Conservation (phyloP, 2,113 vertebrate species). For the Podiceps cristatus region DNA sequence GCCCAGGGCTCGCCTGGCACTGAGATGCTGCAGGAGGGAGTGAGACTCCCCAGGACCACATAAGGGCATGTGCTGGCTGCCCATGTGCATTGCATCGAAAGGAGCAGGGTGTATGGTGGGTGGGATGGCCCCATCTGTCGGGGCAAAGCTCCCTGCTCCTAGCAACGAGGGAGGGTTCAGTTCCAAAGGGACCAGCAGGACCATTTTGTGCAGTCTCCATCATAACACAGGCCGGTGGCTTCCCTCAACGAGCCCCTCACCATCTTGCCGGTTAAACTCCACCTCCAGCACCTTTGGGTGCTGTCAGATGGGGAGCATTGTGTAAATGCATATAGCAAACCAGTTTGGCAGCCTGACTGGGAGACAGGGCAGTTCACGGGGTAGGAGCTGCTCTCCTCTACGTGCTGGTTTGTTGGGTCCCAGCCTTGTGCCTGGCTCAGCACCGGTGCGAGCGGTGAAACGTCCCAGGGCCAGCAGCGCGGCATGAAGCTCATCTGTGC, state of each 20-base stretch:
- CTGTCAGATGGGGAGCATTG: neutral
- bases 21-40: neutral
- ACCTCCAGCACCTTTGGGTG: neutral
- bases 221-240: neutral
- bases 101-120: rapidly evolving
- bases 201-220: neutral
- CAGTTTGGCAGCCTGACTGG: neutral
- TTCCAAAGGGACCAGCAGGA: neutral
- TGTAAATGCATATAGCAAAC: rapidly evolving
- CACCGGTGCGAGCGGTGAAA: rapidly evolving
- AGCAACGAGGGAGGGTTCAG: neutral
- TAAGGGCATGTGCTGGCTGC: neutral
- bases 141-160: neutral
- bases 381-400: neutral
- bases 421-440: neutral
- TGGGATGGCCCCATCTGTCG: neutral
- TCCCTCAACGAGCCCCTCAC: rapidly evolving
- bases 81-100: rapidly evolving
- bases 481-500: neutral
- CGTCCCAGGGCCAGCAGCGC: neutral
- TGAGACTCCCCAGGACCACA: neutral
- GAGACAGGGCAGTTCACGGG: neutral
- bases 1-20: neutral
- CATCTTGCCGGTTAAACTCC: rapidly evolving
- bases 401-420: neutral